Conservation (phyloP, 2,797 vertebrate genomes). For the Pseudochirops cupreus region DNA sequence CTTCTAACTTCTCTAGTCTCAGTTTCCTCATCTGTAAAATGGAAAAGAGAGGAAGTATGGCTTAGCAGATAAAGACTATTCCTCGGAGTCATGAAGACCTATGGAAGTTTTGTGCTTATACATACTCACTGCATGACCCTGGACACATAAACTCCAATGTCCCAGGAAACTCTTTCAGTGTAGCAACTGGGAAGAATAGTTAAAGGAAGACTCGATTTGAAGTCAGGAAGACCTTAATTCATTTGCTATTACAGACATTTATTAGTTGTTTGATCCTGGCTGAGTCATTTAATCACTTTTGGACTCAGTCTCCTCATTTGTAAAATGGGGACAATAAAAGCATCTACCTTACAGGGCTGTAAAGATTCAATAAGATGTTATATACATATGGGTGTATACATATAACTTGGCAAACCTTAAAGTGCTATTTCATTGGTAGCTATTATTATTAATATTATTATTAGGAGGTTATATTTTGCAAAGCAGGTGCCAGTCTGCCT, state of each 20-base stretch:
- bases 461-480: neutral
- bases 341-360: neutral
- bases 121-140: neutral
- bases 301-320: neutral
- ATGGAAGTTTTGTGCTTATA: no score
- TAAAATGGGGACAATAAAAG: neutral
- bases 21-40: no score
- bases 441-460: neutral
- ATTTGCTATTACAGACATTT: neutral
- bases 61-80: neutral
- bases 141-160: neutral
- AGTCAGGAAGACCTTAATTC: neutral
- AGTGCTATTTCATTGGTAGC: neutral
- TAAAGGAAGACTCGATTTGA: neutral
- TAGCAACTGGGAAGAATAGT: neutral
- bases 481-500: neutral
- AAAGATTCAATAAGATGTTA: no score
- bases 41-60: no score
- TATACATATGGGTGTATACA: no score
- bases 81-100: no score
- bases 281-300: neutral
- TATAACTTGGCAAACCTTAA: neutral
- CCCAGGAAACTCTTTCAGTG: neutral
- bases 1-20: no score
- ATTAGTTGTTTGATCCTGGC: neutral